Evolutionary conservation across 1,140 invertebrate genomes (phyloP), one percentile per base, ranked within the genome.

Genomic region (Sarcophaga peregrina): DNA sequence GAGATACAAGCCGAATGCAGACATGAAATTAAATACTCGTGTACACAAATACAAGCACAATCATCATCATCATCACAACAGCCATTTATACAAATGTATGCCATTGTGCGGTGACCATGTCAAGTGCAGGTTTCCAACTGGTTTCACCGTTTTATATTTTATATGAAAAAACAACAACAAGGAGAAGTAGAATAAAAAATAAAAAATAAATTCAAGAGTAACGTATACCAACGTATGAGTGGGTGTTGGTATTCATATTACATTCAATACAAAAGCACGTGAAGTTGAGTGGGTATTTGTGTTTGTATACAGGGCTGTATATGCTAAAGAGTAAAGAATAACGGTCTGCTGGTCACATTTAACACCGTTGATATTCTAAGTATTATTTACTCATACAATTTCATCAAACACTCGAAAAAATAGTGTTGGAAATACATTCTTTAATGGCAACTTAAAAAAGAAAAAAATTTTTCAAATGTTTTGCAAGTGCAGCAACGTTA

Each of bases 21-120:
- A 37, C 25, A 37, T 37, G 25, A 37, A 37, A 37, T 37, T 37
- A 37, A 37, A 37, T 37, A 37, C 25, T 37, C 25, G 25, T 37
- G 25, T n/a, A n/a, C 25, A 37, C 25, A 37, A 37, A 37, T 37
- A 37, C 25, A 37, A 37, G 25, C 25, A 37, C 25, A 37, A 37
- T 4, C 4, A 37, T 37, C 1, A 2, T 2, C 25, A 37, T 37
- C 25, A 37, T 37, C n/a, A n/a, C n/a, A n/a, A 20, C 17, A 62
- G 11, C 8, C 17, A 68, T 68, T 20, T 10, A 20, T 68, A 68
- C 17, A 68, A 17, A 68, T 68, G 62, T 68, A 68, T 68, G 62
- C n/a, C 62, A 68, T 68, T 68, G 62, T 78, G 75, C 75, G 75
- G 75, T 78, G 75, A 78, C 75, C 75, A 78, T 78, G 75, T 78